phyloP scores from a whole-genome alignment of 2,888 invertebrate species.

The Yponomeuta plumbellus region DNA sequence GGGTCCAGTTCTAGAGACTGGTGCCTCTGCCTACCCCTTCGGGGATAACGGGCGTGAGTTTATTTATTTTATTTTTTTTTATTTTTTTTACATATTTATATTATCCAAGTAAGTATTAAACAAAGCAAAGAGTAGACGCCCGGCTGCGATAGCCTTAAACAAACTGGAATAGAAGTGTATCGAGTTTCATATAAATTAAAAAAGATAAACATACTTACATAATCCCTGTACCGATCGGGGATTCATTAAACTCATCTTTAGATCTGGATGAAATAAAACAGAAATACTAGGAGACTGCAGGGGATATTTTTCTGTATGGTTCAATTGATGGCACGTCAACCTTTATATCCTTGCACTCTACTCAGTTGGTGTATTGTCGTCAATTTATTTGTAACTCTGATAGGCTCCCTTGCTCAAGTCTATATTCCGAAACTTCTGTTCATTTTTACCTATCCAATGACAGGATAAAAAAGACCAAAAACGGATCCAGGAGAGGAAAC shows the following conservation, averaged over 20 bases:
- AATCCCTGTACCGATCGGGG: conserved; percentile 5
- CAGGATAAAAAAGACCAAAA: not conserved
- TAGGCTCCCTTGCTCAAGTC: too few species aligned
- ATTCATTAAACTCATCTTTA: not conserved
- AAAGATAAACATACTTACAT: not conserved
- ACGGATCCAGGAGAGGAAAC: not conserved
- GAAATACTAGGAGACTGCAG: not conserved
- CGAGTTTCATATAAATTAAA: conserved; percentile 4
- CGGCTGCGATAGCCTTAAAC: not conserved
- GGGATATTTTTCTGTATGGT: too few species aligned
- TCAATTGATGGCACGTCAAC: too few species aligned
- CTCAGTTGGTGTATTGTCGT: too few species aligned
- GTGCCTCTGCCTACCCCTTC: too few species aligned
- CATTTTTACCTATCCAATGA: not conserved
- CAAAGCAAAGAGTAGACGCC: not conserved
- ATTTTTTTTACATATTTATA: not conserved
- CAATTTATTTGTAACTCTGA: too few species aligned
- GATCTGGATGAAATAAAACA: not conserved
- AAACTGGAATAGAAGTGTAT: not conserved
- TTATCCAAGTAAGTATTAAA: not conserved
- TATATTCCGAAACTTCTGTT: not conserved
- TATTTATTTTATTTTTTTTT: too few species aligned
- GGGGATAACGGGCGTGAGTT: too few species aligned
- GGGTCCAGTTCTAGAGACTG: too few species aligned
- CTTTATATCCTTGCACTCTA: too few species aligned